These are phyloP conservation scores for Nasalis larvatus DNA, from an alignment of 2,113 vertebrate species.

Conservation along the genomic window DNA sequence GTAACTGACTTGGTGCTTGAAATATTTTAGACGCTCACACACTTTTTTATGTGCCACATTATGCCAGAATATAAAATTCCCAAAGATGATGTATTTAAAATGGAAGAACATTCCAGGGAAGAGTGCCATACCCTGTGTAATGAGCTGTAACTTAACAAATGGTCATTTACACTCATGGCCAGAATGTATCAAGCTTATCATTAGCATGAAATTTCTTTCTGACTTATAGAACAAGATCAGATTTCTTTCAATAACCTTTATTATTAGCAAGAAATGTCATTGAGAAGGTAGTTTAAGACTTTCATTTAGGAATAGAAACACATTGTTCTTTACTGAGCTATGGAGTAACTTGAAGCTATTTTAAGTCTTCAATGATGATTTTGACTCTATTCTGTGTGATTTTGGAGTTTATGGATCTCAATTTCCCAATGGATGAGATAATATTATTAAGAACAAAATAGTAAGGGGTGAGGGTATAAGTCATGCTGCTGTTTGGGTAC, in stretches of 20 bases:
- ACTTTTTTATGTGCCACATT: constrained; percentile 45
- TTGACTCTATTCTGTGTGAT: neutral
- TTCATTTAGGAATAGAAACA: neutral
- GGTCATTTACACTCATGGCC: neutral
- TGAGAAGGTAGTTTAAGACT: neutral
- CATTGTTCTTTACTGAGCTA: neutral
- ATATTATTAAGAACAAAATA: neutral
- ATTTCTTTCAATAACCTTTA: constrained; percentile 34
- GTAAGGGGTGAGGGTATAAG: neutral
- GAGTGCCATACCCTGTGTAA: constrained; percentile 7
- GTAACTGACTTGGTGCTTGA: constrained; percentile 30
- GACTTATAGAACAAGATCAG: neutral
- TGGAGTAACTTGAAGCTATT: neutral
- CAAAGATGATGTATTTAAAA: constrained; percentile 23
- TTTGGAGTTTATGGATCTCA: neutral
- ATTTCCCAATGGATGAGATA: neutral
- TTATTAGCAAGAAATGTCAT: constrained; percentile 18
- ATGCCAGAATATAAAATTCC: constrained; percentile 16
- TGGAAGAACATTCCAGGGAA: neutral
- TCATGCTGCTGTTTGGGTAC: neutral
- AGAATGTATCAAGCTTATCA: neutral
- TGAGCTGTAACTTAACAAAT: constrained; percentile 59
- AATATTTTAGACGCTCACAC: constrained; percentile 32
- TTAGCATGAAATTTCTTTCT: constrained; percentile 63
- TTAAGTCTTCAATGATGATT: neutral